These are phyloP conservation scores for Ooceraea biroi DNA, from an alignment of 1,140 invertebrate species.

Conservation along the genomic window DNA sequence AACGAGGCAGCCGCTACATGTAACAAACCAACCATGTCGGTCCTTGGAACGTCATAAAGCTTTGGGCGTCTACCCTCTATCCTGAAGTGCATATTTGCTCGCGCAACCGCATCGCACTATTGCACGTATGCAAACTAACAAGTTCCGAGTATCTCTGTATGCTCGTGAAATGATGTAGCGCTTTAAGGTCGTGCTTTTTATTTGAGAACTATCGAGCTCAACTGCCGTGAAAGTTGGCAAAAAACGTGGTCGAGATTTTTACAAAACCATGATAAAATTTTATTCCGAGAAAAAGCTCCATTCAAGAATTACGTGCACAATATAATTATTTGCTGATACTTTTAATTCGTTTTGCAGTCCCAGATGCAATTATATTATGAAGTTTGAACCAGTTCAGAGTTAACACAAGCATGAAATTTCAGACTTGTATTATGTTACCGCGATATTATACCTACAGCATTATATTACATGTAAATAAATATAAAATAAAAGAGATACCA, in stretches of 20 bases:
- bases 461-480: background rate
- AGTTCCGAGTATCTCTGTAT: background rate
- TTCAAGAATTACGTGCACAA: background rate
- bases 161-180: background rate
- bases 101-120: conserved; percentile 16
- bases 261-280: background rate
- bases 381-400: conserved; percentile 14
- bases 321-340: conserved; percentile 12
- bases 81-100: conserved; percentile 33
- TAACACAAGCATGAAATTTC: conserved; percentile 34
- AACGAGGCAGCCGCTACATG: conserved; percentile 15
- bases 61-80: conserved; percentile 1
- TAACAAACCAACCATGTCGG: conserved; percentile 31
- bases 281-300: background rate
- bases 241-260: background rate
- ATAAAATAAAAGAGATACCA: conserved; percentile 28
- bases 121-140: background rate
- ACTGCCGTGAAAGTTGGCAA: too few species aligned
- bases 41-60: conserved; percentile 34
- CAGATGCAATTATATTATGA: conserved; percentile 10
- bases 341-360: conserved; percentile 18
- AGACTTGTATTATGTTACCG: conserved; percentile 13
- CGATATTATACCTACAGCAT: conserved; percentile 8
- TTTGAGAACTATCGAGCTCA: background rate
- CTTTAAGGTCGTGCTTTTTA: background rate